Evolutionary conservation across 2,797 vertebrate species (phyloP).

Genomic region (Avahi laniger): DNA sequence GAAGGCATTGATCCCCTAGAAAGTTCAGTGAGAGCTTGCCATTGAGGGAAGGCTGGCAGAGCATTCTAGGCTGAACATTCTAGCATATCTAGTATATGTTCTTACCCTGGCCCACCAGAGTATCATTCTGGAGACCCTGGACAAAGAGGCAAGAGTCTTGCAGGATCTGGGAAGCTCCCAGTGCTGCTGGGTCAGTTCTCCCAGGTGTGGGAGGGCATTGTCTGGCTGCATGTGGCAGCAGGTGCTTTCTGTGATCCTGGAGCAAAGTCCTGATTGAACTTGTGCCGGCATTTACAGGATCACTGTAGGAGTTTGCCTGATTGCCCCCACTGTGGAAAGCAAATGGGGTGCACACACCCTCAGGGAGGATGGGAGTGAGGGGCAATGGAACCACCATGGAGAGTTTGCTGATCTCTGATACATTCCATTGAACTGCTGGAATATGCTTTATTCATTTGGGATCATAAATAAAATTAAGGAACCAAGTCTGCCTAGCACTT

Average conservation of each 20-base stretch:
- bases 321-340: neutral
- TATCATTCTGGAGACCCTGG: neutral
- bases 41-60: neutral
- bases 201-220: neutral
- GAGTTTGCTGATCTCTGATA: neutral
- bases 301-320: neutral
- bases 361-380: neutral
- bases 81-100: neutral
- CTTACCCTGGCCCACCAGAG: neutral
- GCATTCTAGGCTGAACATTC: neutral
- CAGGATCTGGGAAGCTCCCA: neutral
- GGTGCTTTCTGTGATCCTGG: neutral
- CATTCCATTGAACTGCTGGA: neutral
- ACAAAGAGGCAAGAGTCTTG: neutral
- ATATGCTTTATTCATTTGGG: neutral
- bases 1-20: neutral
- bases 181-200: neutral
- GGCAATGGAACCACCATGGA: too few species aligned
- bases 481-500: neutral
- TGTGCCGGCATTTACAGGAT: neutral
- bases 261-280: neutral
- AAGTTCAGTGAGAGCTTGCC: neutral
- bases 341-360: neutral
- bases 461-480: neutral
- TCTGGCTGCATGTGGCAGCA: neutral